Base-by-base conservation (phyloP, 2,888 invertebrate genomes). In the Colostygia pectinataria region DNA sequence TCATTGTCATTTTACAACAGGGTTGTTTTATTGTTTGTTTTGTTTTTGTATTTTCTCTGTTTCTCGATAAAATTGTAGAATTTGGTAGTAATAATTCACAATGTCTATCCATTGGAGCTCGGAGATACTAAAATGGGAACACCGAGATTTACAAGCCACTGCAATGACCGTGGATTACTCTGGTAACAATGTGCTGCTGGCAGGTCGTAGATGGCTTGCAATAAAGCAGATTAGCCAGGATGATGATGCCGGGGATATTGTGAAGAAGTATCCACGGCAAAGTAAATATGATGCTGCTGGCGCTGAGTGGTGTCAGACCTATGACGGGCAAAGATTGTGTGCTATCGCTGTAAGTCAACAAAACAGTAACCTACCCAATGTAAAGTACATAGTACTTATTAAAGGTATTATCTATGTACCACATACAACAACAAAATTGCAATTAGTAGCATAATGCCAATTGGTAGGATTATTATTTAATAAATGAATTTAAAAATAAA, bases 201-300 rank as follows among this genome's bases (percentile, higher is more conserved):
- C 97, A 10, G 97, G 98, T 91, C 86, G 93, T 6, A 81, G 96
- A 63, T 95, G 95, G 83, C 91, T 98, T 47, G 97, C 97, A 1
- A 92, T 97, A 39, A 93, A 91, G 55, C 80, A 93, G 44, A 91
- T 97, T 63, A 94, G 94, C 64, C 84, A 98, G 36, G 94, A 95
- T 55, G 94, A 94, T 51, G 92, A 93, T 40, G 91, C 93, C 0
- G 91, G 91, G 6, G 94, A 93, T 64, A 91, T 92, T 1, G 88
- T 96, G 6, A 93, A 94, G 59, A 96, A 96, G 67, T 95, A 96
- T 71, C 94, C 95, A 18, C 91, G 97, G 12, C 96, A 97, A 71
- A 97, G 97, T 73, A 97, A 98, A 88, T 98, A 97, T 83, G 98
- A 98, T 77, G 96, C 98, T 0, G 95, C 96, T 2, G 95, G 96